Base-by-base conservation (phyloP, 2,888 invertebrate species). In the Drosophila bunnanda region DNA sequence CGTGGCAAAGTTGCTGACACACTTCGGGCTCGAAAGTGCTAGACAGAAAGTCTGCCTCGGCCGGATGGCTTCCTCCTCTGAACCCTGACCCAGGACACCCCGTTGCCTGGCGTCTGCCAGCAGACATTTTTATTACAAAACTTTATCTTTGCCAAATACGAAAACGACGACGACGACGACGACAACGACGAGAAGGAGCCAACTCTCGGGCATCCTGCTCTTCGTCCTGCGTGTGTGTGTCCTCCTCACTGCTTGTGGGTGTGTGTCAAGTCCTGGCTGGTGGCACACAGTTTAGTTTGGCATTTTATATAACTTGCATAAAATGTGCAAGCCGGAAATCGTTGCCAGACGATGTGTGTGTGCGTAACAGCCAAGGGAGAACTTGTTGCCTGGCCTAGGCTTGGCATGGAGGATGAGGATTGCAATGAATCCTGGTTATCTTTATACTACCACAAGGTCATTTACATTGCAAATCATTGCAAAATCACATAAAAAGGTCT, bases 111-210 rank as follows among this genome's bases (percentile, higher is more conserved):
- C 78, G 77, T 76, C 84, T 82, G 76, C 81, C 67, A 77, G 75
- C 88, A 86, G 86, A 86, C 88, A 89, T 86, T 86, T 86, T 89
- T 89, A 89, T 88, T 86, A 86, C 86, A 86, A 89, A 86, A 86
- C 86, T 86, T 86, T 86, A 86, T 86, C 86, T 86, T 89, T 86
- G 85, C 88, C 89, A 85, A 85, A 89, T 88, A 85, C 80, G 75
- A 78, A 75, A 81, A 73, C 71, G 75, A 59, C 73, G 52, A 50
- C 50, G 50, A 32, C 48, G 30, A 30, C 17, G 30, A 48, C 48
- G 17, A 78, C 73, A 80, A 73, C 71, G 75, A 57, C 41, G 62
- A 58, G 71, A 66, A 69, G 66, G 70, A 80, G 73, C 69, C 60
- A 88, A 68, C 43, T 69, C 68, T 77, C 77, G 65, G 20, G 39